Conservation (phyloP, 1,140 invertebrate species). For the Ridgeia piscesae region DNA sequence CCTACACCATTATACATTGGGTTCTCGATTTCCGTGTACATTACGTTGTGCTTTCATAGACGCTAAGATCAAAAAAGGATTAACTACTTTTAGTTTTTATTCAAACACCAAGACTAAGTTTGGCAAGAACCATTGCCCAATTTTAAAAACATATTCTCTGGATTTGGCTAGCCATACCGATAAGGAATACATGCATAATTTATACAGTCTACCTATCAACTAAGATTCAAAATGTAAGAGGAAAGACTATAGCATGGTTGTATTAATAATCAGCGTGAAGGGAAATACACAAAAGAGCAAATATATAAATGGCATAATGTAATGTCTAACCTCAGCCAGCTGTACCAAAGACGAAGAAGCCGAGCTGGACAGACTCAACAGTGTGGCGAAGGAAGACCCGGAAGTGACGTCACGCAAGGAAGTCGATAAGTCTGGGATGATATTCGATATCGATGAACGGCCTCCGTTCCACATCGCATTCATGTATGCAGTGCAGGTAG, state of each 20-base stretch:
- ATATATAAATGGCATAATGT: not conserved
- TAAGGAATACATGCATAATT: too few species aligned
- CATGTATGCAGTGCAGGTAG: constrained; percentile 18
- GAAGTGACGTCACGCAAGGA: not conserved
- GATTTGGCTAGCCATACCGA: too few species aligned
- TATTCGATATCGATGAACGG: not conserved
- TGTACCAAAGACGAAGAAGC: not conserved
- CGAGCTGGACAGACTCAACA: not conserved
- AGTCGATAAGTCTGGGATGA: not conserved
- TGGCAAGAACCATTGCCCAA: too few species aligned
- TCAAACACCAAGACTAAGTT: too few species aligned
- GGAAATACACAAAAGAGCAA: not conserved
- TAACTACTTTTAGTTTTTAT: too few species aligned
- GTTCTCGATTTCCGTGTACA: too few species aligned
- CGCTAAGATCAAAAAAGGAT: too few species aligned
- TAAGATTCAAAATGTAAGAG: too few species aligned
- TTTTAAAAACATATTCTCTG: too few species aligned
- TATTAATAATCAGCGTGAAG: not conserved
- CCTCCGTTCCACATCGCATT: constrained; percentile 17
- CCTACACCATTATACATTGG: too few species aligned
- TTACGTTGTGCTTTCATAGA: too few species aligned
- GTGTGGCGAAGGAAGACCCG: not conserved
- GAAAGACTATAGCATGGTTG: not conserved
- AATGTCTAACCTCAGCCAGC: not conserved
- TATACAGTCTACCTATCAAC: too few species aligned